Evolutionary conservation across 2,113 vertebrate species (phyloP).

Genomic region (Sula dactylatra): DNA sequence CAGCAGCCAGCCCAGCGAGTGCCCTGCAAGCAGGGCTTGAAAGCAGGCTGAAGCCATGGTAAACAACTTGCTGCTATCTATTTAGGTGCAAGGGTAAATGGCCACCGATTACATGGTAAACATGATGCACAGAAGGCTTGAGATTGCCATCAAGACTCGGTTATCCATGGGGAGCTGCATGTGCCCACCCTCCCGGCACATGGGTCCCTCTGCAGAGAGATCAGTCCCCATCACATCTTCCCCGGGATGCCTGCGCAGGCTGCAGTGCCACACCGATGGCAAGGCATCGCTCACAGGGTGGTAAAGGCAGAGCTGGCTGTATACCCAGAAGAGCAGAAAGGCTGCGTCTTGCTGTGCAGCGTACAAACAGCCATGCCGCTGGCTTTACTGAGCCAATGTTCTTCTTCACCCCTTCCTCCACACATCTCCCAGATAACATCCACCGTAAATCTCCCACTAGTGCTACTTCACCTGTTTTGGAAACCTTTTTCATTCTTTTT

Average conservation of each 20-base stretch:
- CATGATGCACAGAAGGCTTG: fast-evolving
- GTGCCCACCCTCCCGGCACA: fast-evolving
- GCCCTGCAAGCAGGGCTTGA: background rate
- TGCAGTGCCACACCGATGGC: background rate
- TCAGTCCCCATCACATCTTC: fast-evolving
- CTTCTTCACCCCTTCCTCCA: background rate
- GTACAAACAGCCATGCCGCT: fast-evolving
- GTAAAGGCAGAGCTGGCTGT: background rate
- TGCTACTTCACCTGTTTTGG: background rate
- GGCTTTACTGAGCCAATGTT: background rate
- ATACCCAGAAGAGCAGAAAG: background rate
- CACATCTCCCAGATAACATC: background rate
- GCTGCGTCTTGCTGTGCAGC: background rate
- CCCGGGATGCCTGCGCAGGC: background rate
- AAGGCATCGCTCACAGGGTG: background rate
- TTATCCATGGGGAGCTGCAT: background rate
- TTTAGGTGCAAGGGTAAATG: background rate
- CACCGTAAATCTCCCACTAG: background rate
- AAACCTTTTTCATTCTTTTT: background rate
- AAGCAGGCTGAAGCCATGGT: background rate
- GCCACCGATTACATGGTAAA: background rate
- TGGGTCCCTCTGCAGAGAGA: background rate
- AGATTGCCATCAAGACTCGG: background rate
- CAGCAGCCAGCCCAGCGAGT: background rate
- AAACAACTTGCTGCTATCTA: background rate